phyloP scores from a whole-genome alignment of 2,113 vertebrate species.

The Psittacara wagleri region DNA sequence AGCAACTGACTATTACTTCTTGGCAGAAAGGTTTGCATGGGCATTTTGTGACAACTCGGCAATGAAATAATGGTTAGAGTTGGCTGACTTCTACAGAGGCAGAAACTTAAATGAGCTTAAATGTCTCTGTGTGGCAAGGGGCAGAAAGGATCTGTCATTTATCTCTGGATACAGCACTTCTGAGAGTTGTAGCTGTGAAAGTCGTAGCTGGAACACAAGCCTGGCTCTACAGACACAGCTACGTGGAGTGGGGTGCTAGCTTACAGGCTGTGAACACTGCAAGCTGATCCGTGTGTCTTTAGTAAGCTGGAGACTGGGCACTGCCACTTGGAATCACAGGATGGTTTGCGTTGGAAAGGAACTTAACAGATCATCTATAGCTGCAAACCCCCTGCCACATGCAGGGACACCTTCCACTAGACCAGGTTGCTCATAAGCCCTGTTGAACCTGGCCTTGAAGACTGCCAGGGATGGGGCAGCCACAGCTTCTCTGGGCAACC shows the following conservation, averaged over 20 bases:
- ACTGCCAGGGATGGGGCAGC: background rate
- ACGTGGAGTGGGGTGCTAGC: accelerated
- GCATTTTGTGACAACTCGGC: constrained; percentile 49
- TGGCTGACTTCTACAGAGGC: background rate
- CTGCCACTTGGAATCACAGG: background rate
- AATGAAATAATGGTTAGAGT: constrained; percentile 28
- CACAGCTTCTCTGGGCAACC: background rate
- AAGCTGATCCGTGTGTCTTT: accelerated
- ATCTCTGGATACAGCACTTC: background rate
- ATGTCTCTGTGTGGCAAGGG: accelerated
- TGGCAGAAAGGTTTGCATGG: constrained; percentile 31
- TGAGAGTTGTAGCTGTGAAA: background rate
- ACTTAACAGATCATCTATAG: background rate
- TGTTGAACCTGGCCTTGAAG: background rate
- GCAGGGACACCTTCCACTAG: background rate
- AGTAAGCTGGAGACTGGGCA: background rate
- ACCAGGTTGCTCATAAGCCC: background rate
- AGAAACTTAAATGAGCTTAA: background rate
- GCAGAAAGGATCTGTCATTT: background rate
- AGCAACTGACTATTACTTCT: constrained; percentile 24
- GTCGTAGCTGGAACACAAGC: accelerated
- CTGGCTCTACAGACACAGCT: background rate
- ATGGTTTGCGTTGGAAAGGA: background rate
- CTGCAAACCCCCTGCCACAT: background rate
- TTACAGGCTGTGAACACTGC: background rate